These are phyloP conservation scores for Danio rerio DNA, from an alignment of 2,113 vertebrate genomes.

Conservation along the genomic window GRCz12tu NC_133176.1:27504001-27504500, in stretches of 20 bases:
- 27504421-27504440: background rate
- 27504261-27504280: background rate
- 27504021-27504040: background rate
- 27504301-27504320: constrained; percentile 52
- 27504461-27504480: background rate
- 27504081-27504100: constrained; percentile 7
- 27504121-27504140: background rate
- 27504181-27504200: background rate
- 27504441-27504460: background rate
- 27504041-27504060: too few species aligned
- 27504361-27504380: constrained; percentile 41
- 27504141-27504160: background rate
- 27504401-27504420: background rate
- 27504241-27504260: background rate
- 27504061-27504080: too few species aligned
- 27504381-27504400: constrained; percentile 36
- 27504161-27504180: background rate
- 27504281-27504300: constrained; percentile 23
- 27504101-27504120: too few species aligned
- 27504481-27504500: background rate
- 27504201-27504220: background rate
- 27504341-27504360: constrained; percentile 52
- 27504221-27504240: background rate
- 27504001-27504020: background rate
- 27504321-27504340: constrained; percentile 53